Evolutionary conservation across 1,140 invertebrate species (phyloP).

Genomic region (Cylas formicarius): DNA sequence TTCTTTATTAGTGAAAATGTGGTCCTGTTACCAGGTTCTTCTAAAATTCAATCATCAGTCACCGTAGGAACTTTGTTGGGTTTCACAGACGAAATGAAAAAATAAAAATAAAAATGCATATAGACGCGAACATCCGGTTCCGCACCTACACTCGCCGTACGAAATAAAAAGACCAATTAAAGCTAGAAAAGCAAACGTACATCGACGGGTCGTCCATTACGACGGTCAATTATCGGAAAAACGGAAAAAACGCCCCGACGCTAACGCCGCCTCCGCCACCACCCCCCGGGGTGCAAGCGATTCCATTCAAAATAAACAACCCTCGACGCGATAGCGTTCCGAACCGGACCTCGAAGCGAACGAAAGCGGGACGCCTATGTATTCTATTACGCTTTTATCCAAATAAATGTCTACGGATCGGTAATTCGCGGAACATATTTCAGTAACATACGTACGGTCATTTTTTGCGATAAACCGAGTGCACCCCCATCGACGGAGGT

Average conservation of each 20-base stretch:
- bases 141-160: too few relatives aligned
- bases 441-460: too few relatives aligned
- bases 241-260: not conserved
- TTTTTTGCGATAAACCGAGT: too few relatives aligned
- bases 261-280: too few relatives aligned
- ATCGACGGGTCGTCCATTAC: constrained; percentile 7
- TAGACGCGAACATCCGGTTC: too few relatives aligned
- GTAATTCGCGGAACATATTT: constrained; percentile 2
- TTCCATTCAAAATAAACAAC: constrained; percentile 6
- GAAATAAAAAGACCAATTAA: constrained; percentile 6
- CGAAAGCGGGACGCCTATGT: too few relatives aligned
- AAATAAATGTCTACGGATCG: not conserved
- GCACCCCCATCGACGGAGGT: too few relatives aligned
- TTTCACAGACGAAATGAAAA: too few relatives aligned
- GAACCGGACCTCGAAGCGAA: constrained; percentile 1
- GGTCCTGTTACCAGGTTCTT: not conserved
- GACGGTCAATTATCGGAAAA: constrained; percentile 8
- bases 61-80: too few relatives aligned
- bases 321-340: not conserved
- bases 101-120: too few relatives aligned
- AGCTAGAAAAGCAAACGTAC: constrained; percentile 1
- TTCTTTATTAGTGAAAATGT: not conserved
- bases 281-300: not conserved
- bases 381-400: not conserved
- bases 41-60: not conserved